These are phyloP conservation scores for Drosophila burlai DNA, from an alignment of 1,140 invertebrate genomes.

Conservation along the genomic window DNA sequence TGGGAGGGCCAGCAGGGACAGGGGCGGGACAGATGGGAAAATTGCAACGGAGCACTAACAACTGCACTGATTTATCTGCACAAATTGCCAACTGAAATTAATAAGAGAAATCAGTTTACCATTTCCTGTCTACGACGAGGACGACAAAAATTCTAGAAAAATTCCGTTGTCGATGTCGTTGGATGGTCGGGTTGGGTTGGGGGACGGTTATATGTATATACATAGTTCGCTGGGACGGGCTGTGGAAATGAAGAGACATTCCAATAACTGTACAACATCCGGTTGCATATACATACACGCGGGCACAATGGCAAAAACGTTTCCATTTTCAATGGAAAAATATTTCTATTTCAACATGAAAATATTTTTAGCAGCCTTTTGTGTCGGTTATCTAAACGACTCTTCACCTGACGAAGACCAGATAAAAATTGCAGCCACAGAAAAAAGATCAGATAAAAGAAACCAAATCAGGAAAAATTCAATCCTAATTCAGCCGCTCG, in stretches of 20 bases:
- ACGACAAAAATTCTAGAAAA: slow-evolving; percentile 62
- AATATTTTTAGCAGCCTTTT: slow-evolving; percentile 73
- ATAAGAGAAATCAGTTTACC: slow-evolving; percentile 78
- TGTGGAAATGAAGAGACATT: slow-evolving; percentile 61
- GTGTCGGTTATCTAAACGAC: slow-evolving; percentile 60
- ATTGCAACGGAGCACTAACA: slow-evolving; percentile 37
- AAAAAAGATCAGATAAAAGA: slow-evolving; percentile 35
- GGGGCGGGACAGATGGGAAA: not conserved
- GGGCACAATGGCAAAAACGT: slow-evolving; percentile 73
- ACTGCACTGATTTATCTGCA: slow-evolving; percentile 65
- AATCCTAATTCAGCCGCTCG: slow-evolving; percentile 74
- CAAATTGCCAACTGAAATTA: slow-evolving; percentile 78
- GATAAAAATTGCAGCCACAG: slow-evolving; percentile 51
- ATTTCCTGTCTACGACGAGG: slow-evolving; percentile 66
- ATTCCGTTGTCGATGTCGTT: slow-evolving; percentile 60
- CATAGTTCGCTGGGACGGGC: not conserved
- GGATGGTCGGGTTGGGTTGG: not conserved
- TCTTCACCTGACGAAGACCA: slow-evolving; percentile 70
- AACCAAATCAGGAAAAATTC: slow-evolving; percentile 60
- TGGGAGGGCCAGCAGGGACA: not conserved
- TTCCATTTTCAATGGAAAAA: slow-evolving; percentile 77
- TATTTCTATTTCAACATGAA: slow-evolving; percentile 79
- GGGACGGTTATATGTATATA: not conserved
- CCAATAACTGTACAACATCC: slow-evolving; percentile 81
- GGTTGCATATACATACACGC: slow-evolving; percentile 46